Base-by-base conservation (phyloP, 2,113 vertebrate species). In the Poeciliopsis retropinna region DNA sequence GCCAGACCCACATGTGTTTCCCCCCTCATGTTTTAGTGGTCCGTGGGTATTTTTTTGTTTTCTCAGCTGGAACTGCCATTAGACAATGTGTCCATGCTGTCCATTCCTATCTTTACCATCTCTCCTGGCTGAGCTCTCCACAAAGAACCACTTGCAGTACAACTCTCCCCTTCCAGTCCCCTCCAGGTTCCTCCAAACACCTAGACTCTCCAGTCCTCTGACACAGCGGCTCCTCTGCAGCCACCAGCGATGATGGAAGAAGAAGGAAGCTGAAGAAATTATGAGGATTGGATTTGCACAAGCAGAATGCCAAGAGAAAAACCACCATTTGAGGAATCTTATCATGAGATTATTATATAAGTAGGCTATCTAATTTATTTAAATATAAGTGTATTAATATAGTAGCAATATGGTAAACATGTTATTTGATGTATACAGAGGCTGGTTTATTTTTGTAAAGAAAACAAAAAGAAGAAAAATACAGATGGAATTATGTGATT, bases 1-100 rank as follows among this genome's bases (percentile, higher is more conserved):
- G 84, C 86, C 85, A 93, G 90, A 91, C 86, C 92, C 77, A 77
- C 89, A 90, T 90, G 93, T 92, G 93, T 93, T 94, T 87, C 93
- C 64, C 64, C 34, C 64, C 41, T 91, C 91, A 91, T 87, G 87
- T 95, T 94, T 92, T 93, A 91, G 91, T 93, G 91, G 90, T 94
- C 89, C 89, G 84, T 75, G 82, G 85, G 90, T 93, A 28, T 63
- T 39, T 91, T 93, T 94, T 87, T 95, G 94, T 95, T 95, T 96
- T 92, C 86, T 94, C 94, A 96, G 95, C 95, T 95, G 95, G 90
- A 90, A 80, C 88, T 81, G 87, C 90, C 91, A 94, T 95, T 91
- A 92, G 90, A 94, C 88, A 79, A 88, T 82, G 86, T 87, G 90
- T 92, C 88, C 86, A 29, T 80, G 87, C 85, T 44, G 89, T 92